phyloP scores from a whole-genome alignment of 2,888 invertebrate genomes.

The Pterostichus niger region DNA sequence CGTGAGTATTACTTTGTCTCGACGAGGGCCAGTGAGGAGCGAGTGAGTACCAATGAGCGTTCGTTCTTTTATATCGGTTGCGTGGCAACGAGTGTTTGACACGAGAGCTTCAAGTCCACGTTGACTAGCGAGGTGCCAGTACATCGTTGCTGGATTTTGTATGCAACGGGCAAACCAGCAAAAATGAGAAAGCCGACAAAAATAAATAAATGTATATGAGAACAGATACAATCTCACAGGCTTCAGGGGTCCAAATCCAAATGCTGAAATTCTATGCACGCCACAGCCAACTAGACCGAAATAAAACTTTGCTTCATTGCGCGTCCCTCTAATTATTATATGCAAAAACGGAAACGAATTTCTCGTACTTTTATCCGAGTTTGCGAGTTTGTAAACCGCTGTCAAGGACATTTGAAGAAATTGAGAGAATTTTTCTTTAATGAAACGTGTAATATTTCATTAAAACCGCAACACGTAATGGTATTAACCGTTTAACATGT shows the following conservation, averaged over 20 bases:
- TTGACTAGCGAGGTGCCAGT: constrained; percentile 77
- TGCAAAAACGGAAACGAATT: constrained; percentile 55
- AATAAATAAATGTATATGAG: constrained; percentile 76
- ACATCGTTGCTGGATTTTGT: constrained; percentile 76
- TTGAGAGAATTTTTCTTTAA: constrained; percentile 42
- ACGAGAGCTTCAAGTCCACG: constrained; percentile 74
- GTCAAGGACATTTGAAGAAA: constrained; percentile 34
- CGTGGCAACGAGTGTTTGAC: constrained; percentile 72
- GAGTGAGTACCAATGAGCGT: constrained; percentile 71
- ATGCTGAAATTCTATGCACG: constrained; percentile 62
- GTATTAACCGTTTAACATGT: constrained; percentile 56
- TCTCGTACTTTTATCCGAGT: constrained; percentile 11
- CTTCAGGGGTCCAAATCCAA: constrained; percentile 62
- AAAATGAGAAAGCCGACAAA: constrained; percentile 76
- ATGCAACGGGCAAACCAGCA: constrained; percentile 77
- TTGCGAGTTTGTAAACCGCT: not conserved
- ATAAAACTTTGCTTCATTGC: constrained; percentile 64
- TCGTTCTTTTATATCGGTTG: constrained; percentile 72
- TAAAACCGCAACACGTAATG: constrained; percentile 53
- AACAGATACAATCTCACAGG: constrained; percentile 77
- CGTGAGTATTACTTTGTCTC: constrained; percentile 72
- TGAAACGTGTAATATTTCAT: constrained; percentile 54
- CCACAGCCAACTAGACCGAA: constrained; percentile 51
- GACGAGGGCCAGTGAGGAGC: constrained; percentile 70
- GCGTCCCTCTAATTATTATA: constrained; percentile 62